A percentile compares a stretch with the other conserved stretches of the same genome.
Evolutionary conservation across 2,888 invertebrate species (phyloP).

Genomic region (Stenichneumon culpator): DNA sequence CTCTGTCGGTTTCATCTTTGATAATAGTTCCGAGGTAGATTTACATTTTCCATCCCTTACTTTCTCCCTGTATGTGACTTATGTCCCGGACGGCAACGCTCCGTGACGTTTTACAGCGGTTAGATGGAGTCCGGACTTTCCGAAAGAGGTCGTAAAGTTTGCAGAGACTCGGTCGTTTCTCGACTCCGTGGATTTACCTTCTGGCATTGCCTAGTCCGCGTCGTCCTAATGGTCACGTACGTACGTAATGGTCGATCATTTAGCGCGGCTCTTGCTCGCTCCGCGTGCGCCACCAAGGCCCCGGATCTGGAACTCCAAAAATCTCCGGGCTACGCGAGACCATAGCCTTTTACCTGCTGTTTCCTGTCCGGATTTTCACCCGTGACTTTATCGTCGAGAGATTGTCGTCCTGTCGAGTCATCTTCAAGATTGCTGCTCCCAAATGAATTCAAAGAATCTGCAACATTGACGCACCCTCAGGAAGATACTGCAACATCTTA

Average conservation of each 20-base stretch:
- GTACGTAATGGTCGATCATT: constrained; percentile 52
- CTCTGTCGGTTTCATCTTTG: not conserved
- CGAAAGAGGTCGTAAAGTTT: constrained; percentile 29
- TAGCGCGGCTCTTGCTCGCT: constrained; percentile 17
- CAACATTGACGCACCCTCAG: no score
- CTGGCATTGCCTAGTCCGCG: not conserved
- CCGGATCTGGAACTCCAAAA: constrained; percentile 4
- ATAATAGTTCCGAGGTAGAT: not conserved
- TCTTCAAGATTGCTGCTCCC: not conserved
- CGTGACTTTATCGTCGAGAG: not conserved
- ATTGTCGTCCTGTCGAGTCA: not conserved
- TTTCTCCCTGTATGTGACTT: constrained; percentile 35
- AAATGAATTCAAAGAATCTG: no score
- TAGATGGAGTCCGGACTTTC: constrained; percentile 23
- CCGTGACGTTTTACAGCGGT: constrained; percentile 37
- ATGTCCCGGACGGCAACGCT: constrained; percentile 12
- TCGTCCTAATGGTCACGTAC: constrained; percentile 50
- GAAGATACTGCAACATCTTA: not conserved
- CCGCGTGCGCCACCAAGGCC: constrained; percentile 1
- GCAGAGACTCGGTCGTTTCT: constrained; percentile 22
- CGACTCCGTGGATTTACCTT: constrained; percentile 20
- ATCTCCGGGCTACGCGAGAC: constrained; percentile 7
- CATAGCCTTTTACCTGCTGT: not conserved
- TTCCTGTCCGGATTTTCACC: not conserved
- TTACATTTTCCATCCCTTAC: not conserved